These are phyloP conservation scores for Monopterus albus DNA, from an alignment of 2,113 vertebrate species.

Conservation along the genomic window DNA sequence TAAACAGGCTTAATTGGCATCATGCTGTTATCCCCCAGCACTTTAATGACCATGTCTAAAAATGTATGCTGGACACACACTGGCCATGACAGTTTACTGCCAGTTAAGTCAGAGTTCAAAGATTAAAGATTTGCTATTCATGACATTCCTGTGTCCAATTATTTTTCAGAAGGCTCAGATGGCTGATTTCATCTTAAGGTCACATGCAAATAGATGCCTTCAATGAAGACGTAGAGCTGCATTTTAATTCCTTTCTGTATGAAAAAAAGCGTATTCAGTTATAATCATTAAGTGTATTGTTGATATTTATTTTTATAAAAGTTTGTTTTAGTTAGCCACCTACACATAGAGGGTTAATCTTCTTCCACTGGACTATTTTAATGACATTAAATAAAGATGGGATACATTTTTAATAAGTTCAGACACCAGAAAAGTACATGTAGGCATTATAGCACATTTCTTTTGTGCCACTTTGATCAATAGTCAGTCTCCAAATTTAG, in stretches of 20 bases:
- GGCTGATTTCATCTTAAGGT: constrained; percentile 49
- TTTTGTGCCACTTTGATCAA: constrained; percentile 59
- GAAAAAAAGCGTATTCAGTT: background rate
- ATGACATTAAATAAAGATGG: constrained; percentile 15
- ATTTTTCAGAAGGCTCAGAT: constrained; percentile 50
- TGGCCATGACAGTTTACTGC: constrained; percentile 59
- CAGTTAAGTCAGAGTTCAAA: constrained; percentile 71
- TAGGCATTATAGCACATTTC: constrained; percentile 47
- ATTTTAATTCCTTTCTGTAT: constrained; percentile 10
- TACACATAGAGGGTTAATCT: background rate
- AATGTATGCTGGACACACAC: constrained; percentile 50
- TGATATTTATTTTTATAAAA: background rate
- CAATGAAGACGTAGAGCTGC: background rate
- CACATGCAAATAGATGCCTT: constrained; percentile 25
- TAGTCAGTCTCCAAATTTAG: constrained; percentile 68
- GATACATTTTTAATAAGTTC: constrained; percentile 53
- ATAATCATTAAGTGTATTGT: background rate
- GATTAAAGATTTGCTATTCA: constrained; percentile 55
- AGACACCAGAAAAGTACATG: constrained; percentile 30
- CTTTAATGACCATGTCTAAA: constrained; percentile 69
- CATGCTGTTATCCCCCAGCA: constrained; percentile 44
- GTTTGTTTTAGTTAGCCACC: background rate
- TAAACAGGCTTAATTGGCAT: constrained; percentile 70
- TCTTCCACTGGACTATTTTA: background rate
- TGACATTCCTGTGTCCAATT: constrained; percentile 65